Conservation (phyloP, 2,797 vertebrate species). For the Pseudocheirus occidentalis region DNA sequence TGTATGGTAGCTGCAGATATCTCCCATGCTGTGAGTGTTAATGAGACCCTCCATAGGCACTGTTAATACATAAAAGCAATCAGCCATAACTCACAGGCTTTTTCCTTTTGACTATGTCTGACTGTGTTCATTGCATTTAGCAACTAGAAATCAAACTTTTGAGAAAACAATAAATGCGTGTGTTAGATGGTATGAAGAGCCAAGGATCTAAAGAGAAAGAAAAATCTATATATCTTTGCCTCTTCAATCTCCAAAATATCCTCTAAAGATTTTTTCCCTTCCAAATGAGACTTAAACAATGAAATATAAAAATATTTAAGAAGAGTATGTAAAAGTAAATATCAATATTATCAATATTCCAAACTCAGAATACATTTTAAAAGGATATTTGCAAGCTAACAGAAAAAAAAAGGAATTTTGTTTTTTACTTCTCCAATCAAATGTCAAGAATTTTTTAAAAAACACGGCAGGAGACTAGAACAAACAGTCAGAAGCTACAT, state of each 20-base stretch:
- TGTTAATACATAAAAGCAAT: slow-evolving; percentile 81
- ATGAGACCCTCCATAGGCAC: slow-evolving; percentile 79
- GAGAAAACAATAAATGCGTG: slow-evolving; percentile 9
- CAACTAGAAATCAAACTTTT: slow-evolving; percentile 69
- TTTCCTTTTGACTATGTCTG: slow-evolving; percentile 64
- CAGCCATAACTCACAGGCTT: slow-evolving; percentile 75
- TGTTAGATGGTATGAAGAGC: slow-evolving; percentile 17
- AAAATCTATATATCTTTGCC: slow-evolving; percentile 10
- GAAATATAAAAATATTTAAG: slow-evolving; percentile 18
- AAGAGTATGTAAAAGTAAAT: background rate
- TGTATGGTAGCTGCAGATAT: slow-evolving; percentile 75
- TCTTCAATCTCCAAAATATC: background rate
- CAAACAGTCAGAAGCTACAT: background rate
- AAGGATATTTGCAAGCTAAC: background rate
- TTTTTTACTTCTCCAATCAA: slow-evolving; percentile 4
- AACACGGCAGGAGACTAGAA: background rate
- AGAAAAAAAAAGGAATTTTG: background rate
- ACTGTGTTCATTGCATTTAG: slow-evolving; percentile 62
- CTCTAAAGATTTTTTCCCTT: slow-evolving; percentile 11
- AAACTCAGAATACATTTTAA: slow-evolving; percentile 35
- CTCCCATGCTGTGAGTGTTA: slow-evolving; percentile 81
- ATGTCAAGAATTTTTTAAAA: background rate
- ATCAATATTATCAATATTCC: background rate
- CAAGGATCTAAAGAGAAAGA: background rate
- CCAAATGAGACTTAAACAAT: background rate